Evolutionary conservation across 2,113 vertebrate species (phyloP).

Genomic region (Globicephala melas): DNA sequence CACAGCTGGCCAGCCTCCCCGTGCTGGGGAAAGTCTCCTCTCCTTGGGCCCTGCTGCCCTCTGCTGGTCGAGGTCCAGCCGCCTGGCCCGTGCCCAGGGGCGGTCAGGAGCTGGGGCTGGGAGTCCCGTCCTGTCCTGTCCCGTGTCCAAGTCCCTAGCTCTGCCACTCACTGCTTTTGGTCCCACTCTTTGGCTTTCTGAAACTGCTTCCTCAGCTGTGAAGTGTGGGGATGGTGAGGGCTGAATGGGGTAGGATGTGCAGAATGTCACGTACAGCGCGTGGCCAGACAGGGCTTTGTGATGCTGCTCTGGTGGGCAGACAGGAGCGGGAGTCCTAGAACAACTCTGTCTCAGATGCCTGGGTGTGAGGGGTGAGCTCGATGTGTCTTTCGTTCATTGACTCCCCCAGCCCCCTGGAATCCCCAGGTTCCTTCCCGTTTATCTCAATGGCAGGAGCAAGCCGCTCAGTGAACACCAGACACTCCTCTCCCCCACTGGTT

Average conservation of each 20-base stretch:
- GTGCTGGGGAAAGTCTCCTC: background rate
- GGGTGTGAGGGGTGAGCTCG: background rate
- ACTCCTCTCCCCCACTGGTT: background rate
- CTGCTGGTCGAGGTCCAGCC: constrained; percentile 47
- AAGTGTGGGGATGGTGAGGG: background rate
- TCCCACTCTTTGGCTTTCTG: background rate
- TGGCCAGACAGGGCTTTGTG: background rate
- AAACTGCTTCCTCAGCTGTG: background rate
- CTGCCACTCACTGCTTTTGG: background rate
- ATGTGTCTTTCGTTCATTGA: background rate
- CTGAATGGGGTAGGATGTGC: background rate
- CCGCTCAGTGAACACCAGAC: background rate
- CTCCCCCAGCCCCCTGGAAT: background rate
- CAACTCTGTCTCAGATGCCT: background rate
- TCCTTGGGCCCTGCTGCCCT: constrained; percentile 62
- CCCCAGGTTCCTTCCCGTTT: background rate
- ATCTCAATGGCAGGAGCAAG: background rate
- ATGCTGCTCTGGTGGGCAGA: background rate
- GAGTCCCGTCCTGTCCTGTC: fast-evolving
- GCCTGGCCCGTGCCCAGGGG: background rate
- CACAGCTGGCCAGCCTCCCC: fast-evolving
- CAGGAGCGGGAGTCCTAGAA: background rate
- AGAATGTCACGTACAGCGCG: background rate
- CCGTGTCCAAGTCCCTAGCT: background rate
- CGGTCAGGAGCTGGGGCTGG: background rate